Percentiles rank a stretch among this genome's conserved stretches.
Conservation (phyloP, 2,113 vertebrate genomes). For the Pipra filicauda region DNA sequence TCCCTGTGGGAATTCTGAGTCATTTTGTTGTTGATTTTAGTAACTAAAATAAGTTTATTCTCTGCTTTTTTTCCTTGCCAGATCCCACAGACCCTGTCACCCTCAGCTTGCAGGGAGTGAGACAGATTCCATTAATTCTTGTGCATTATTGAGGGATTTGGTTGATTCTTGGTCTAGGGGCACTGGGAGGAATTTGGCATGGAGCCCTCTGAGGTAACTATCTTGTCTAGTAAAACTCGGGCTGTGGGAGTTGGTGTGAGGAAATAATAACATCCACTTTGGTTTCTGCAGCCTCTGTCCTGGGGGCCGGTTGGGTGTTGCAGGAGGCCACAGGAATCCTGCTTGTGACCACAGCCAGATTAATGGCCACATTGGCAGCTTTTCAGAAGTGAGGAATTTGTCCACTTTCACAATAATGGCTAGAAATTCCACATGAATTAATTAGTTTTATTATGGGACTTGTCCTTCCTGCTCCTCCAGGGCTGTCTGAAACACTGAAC, state of each 20-base stretch:
- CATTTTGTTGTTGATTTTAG: conserved; percentile 8
- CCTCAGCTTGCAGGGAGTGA: background rate
- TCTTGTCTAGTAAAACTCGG: background rate
- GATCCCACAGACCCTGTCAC: background rate
- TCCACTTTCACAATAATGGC: conserved; percentile 57
- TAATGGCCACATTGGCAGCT: conserved; percentile 47
- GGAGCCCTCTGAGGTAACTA: background rate
- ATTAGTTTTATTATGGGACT: conserved; percentile 52
- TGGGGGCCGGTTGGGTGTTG: background rate
- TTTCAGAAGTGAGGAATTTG: conserved; percentile 47
- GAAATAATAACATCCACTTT: conserved; percentile 53
- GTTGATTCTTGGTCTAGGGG: background rate
- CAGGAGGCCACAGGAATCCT: conserved; percentile 58
- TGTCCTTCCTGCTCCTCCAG: conserved; percentile 51
- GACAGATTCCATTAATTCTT: conserved; percentile 44
- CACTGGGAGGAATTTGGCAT: background rate
- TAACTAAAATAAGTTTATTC: conserved; percentile 19
- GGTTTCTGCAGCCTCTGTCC: conserved; percentile 40
- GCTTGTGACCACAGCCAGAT: conserved; percentile 45
- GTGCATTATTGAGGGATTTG: background rate
- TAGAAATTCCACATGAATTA: conserved; percentile 55
- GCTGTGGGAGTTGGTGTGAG: background rate
- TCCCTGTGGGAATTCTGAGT: background rate
- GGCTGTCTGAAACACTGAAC: conserved; percentile 44
- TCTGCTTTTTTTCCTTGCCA: background rate